Percentiles rank a stretch among this genome's conserved stretches.
Conservation (phyloP, 92 coral and sea anemone species). For the Epizoanthus scotinus region DNA sequence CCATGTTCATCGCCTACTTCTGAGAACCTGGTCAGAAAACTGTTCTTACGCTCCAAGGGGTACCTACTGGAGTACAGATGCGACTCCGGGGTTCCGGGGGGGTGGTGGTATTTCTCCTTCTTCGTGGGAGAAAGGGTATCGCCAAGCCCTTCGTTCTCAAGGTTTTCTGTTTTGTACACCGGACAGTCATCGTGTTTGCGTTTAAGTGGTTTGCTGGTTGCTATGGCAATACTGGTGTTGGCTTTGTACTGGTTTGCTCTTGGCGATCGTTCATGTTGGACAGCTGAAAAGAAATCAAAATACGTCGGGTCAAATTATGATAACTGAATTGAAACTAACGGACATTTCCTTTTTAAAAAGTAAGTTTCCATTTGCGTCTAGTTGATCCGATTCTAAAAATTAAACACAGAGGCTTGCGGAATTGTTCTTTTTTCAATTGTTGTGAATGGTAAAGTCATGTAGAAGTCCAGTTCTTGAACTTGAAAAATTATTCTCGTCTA, state of each 20-base stretch:
- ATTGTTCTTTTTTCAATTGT: too few species aligned
- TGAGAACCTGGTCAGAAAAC: constrained; percentile 45
- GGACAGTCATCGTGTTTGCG: constrained; percentile 62
- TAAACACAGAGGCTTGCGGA: too few species aligned
- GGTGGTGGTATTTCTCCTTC: constrained; percentile 67
- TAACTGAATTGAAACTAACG: too few species aligned
- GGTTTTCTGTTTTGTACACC: constrained; percentile 44
- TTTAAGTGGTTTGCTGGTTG: constrained; percentile 68
- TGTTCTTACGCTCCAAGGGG: constrained; percentile 39
- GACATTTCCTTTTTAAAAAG: too few species aligned
- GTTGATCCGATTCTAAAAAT: too few species aligned
- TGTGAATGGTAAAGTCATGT: too few species aligned
- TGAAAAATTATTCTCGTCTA: too few species aligned
- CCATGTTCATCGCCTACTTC: constrained; percentile 22
- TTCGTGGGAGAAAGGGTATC: constrained; percentile 56
- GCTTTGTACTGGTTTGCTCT: constrained; percentile 75
- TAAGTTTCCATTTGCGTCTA: too few species aligned
- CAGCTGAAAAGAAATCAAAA: constrained; percentile 59
- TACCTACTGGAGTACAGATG: constrained; percentile 45
- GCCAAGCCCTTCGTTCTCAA: constrained; percentile 45
- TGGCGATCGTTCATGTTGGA: constrained; percentile 96
- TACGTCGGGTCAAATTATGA: too few species aligned
- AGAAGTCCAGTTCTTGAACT: too few species aligned
- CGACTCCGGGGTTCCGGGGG: constrained; percentile 56
- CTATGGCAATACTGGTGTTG: constrained; percentile 39